Evolutionary conservation across 1,140 invertebrate genomes (phyloP).

Genomic region (Drosophila obscura): DNA sequence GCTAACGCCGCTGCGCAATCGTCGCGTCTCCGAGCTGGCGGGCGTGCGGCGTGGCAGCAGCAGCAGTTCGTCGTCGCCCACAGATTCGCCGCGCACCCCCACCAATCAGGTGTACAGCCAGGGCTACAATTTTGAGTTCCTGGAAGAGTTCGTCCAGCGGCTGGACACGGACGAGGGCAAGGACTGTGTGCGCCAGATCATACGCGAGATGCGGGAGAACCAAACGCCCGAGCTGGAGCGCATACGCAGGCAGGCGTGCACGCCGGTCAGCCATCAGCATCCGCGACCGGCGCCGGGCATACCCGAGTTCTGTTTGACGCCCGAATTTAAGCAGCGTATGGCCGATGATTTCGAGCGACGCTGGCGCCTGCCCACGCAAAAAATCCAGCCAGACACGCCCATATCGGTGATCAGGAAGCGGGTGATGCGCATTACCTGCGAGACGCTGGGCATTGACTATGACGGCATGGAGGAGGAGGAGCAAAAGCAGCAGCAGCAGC

Average conservation of each 20-base stretch:
- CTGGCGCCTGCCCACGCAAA: constrained; percentile 75
- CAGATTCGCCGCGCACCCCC: constrained; percentile 70
- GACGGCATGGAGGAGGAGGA: constrained; percentile 11
- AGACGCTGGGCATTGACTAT: constrained; percentile 73
- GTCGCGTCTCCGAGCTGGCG: constrained; percentile 69
- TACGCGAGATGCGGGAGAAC: constrained; percentile 75
- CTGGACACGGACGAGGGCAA: constrained; percentile 64
- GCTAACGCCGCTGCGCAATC: constrained; percentile 73
- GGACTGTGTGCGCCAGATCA: constrained; percentile 72
- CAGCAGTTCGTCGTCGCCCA: constrained; percentile 5
- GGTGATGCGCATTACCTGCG: constrained; percentile 74
- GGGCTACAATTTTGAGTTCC: constrained; percentile 69
- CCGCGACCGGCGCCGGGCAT: constrained; percentile 58
- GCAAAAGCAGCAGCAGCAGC: not conserved
- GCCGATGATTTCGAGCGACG: constrained; percentile 76
- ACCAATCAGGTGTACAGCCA: constrained; percentile 33
- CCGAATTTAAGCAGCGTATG: constrained; percentile 78
- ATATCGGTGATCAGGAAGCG: constrained; percentile 69
- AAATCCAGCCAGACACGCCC: constrained; percentile 73
- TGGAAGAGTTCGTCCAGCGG: constrained; percentile 65
- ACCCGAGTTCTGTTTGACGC: constrained; percentile 76
- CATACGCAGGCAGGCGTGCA: constrained; percentile 71
- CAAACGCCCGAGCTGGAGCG: constrained; percentile 79
- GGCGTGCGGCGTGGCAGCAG: constrained; percentile 26
- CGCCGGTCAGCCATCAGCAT: constrained; percentile 56